Evolutionary conservation across 2,888 invertebrate genomes (phyloP), one percentile per base, ranked within the genome.

Genomic region (Drosophila mercatorum): DNA sequence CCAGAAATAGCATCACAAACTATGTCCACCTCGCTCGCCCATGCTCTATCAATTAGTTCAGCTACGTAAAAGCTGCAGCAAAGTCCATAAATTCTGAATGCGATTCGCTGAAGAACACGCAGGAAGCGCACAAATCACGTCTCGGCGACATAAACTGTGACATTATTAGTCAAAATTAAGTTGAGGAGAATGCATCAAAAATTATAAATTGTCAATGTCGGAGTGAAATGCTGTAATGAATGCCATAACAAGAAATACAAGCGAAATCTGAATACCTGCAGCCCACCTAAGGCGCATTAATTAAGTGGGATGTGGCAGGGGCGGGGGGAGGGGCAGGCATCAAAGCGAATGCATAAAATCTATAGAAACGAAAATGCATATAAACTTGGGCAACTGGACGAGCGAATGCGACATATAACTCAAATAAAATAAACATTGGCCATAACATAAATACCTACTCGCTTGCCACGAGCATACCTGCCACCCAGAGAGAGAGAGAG

Each of bases 361-460:
- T 61, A 59, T 41, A 52, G 41, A 44, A 59, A 56, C 55, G 64
- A 55, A 68, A 69, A 73, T 12, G 55, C 66, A 68, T 69, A 68
- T 59, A 74, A 72, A 63, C 53, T 58, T 69, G 40, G 53, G 61
- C 40, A 61, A 70, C 36, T 59, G 63, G 56, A 66, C 66, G 62
- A 58, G 57, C 70, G 57, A 78, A 70, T 62, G 81, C 81, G 81
- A 82, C 81, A 81, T 76, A 74, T 75, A 83, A 78, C 73, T 89
- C 80, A 90, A 89, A 85, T 80, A 77, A 87, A 87, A 88, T 75
- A 81, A 83, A 81, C 82, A 87, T 83, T 77, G 75, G 78, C 84
- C 72, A 75, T 90, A 87, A 81, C 88, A 85, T 81, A 81, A 90
- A 88, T 90, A 90, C 82, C 71, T 68, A 80, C 22, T 22, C 22